Base-by-base conservation (phyloP, 2,113 vertebrate species). In the Halichoeres trimaculatus region DNA sequence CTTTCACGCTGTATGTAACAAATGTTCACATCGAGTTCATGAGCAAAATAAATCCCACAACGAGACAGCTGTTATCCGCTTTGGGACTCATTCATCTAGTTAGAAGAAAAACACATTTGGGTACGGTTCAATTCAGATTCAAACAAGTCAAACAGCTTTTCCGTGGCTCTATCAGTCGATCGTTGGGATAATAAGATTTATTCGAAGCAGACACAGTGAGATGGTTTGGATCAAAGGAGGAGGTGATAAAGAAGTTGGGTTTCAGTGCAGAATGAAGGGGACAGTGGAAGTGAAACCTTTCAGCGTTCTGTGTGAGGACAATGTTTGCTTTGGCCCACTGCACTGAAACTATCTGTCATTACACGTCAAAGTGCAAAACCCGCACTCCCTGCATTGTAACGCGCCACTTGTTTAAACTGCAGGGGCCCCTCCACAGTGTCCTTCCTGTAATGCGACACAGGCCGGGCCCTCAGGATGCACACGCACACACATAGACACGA, bases 311-410 rank as follows among this genome's bases (percentile, higher is more conserved):
- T 40, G 68, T 47, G 48, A 60, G 65, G 60, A 78, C 60, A 13
- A 14, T 94, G 87, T 94, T 94, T 93, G 79, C 82, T 94, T 94
- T 94, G 90, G 93, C 84, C 55, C 52, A 16, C 60, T 63, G 78
- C 83, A 78, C 74, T 89, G 80, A 94, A 91, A 91, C 85, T 41
- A 90, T 91, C 91, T 86, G 92, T 94, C 93, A 92, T 91, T 90
- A 90, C 81, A 70, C 82, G 92, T 93, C 90, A 79, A 85, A 84
- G 88, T 82, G 51, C 81, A 91, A 75, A 78, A 78, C 89, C 48
- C 67, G 58, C 83, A 1, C 78, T 72, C 70, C 69, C 79, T 75
- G 51, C 89, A 90, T 76, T 60, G 77, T 91, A 89, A 91, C 76
- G 64, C 45, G 76, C 67, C 83, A 89, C 83, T 88, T 93, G 84